These are phyloP conservation scores for Podarcis raffonei DNA, from an alignment of 2,113 vertebrate genomes.

Conservation along the genomic window DNA sequence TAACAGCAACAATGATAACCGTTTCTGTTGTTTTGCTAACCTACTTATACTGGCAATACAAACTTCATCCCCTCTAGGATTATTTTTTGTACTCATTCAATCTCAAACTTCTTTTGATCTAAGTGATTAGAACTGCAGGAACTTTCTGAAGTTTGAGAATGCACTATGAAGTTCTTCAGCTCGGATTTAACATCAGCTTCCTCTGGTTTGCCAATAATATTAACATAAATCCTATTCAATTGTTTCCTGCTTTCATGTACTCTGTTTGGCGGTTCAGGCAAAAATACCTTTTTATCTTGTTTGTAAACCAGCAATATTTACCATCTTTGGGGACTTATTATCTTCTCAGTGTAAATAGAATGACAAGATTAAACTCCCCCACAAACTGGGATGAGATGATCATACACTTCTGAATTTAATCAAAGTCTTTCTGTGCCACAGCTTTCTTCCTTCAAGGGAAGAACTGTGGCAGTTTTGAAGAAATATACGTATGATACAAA, in stretches of 20 bases:
- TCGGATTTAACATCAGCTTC: constrained; percentile 39
- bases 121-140: constrained; percentile 36
- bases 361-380: constrained; percentile 39
- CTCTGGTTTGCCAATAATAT: constrained; percentile 40
- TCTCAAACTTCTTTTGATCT: constrained; percentile 44
- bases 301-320: constrained; percentile 55
- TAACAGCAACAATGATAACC: constrained; percentile 10
- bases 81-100: constrained; percentile 23
- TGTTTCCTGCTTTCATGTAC: constrained; percentile 51
- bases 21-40: constrained; percentile 27
- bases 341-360: constrained; percentile 42
- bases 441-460: constrained; percentile 43
- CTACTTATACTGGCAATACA: constrained; percentile 37
- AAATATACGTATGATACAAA: background rate
- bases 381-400: background rate
- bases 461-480: constrained; percentile 21
- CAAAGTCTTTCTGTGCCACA: constrained; percentile 20
- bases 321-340: constrained; percentile 33
- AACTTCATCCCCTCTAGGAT: background rate
- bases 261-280: constrained; percentile 32
- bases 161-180: constrained; percentile 18
- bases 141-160: constrained; percentile 36
- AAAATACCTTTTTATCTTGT: constrained; percentile 49
- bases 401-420: constrained; percentile 29
- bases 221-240: constrained; percentile 44